Base-by-base conservation (phyloP, 2,797 vertebrate genomes). In the Chaenodraco wilsoni region DNA sequence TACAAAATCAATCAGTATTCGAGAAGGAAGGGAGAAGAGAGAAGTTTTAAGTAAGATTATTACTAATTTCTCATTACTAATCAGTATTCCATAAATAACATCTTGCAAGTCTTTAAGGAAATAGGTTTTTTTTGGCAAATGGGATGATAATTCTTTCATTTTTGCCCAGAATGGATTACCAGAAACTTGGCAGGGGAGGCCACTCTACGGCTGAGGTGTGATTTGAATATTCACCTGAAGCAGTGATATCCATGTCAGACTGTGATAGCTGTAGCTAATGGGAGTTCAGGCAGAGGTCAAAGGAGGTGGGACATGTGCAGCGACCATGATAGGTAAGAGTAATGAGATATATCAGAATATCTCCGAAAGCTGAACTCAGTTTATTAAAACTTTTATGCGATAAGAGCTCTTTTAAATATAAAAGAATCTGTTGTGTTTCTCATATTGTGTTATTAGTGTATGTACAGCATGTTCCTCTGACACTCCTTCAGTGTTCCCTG, bases 221-320 rank as follows among this genome's bases (percentile, higher is more conserved):
- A 85, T 84, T 74, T 84, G 84, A 88, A 90, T 90, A 82, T 65
- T 75, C 71, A 88, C 80, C 79, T 44, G 65, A 68, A 68, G 74
- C 79, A 52, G 60, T 56, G 75, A 76, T 81, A 72, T 83, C 55
- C 33, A 40, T 73, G 78, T 78, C 65, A 76, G 61, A 63, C 69
- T 50, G 73, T 65, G 65, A 51, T 68, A 78, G 58, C 67, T 81
- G 81, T 61, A 66, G 65, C 79, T 80, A 74, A 80, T 52, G 23
- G 71, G 57, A 84, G 85, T 82, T 92, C 88, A 83, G 48, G 54
- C 68, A 82, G 43, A 73, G 84, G 82, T 90, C 72, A 70, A 23
- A 66, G 51, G 49, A 74, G 70, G 37, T 19, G 54, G 73, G 65
- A 76, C 65, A 76, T 68, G 70, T 45, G 65, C 70, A n/a, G 11